Evolutionary conservation across 2,888 invertebrate species (phyloP).

Genomic region (Cynaeus angustus): DNA sequence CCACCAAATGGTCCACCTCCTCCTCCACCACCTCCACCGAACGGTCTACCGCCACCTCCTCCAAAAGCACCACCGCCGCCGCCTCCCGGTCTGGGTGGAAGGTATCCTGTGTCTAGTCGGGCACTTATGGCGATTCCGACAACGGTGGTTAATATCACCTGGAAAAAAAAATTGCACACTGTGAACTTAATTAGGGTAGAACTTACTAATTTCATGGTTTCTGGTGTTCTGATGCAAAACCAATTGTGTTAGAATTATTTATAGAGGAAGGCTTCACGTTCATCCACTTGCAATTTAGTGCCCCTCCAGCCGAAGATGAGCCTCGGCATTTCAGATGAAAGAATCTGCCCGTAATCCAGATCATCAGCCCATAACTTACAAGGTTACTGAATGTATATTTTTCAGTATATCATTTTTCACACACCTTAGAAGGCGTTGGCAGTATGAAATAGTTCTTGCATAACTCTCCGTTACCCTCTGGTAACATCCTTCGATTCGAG

Average conservation of each 20-base stretch:
- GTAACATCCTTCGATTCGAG: not conserved
- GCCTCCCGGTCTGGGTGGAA: constrained; percentile 75
- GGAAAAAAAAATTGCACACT: constrained; percentile 45
- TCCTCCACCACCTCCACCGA: constrained; percentile 53
- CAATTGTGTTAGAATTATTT: constrained; percentile 57
- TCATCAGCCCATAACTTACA: constrained; percentile 46
- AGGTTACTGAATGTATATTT: constrained; percentile 48
- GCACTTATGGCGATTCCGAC: constrained; percentile 71
- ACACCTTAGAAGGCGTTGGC: constrained; percentile 46
- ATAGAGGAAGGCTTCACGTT: constrained; percentile 52
- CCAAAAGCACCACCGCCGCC: constrained; percentile 55
- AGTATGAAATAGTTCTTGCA: constrained; percentile 22
- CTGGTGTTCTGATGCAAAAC: constrained; percentile 53
- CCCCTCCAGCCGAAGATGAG: constrained; percentile 54
- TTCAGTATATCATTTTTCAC: constrained; percentile 42
- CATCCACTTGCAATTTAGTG: constrained; percentile 52
- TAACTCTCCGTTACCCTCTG: constrained; percentile 21
- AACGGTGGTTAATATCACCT: constrained; percentile 71
- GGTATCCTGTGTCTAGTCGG: constrained; percentile 75
- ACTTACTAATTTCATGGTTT: constrained; percentile 61
- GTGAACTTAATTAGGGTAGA: constrained; percentile 4
- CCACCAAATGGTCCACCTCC: constrained; percentile 53
- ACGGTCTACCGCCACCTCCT: constrained; percentile 53
- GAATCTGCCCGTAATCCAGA: constrained; percentile 51
- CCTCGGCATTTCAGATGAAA: constrained; percentile 52